These are phyloP conservation scores for Phrynocephalus versicolor DNA, from an alignment of 2,113 vertebrate genomes.

Conservation along the genomic window DNA sequence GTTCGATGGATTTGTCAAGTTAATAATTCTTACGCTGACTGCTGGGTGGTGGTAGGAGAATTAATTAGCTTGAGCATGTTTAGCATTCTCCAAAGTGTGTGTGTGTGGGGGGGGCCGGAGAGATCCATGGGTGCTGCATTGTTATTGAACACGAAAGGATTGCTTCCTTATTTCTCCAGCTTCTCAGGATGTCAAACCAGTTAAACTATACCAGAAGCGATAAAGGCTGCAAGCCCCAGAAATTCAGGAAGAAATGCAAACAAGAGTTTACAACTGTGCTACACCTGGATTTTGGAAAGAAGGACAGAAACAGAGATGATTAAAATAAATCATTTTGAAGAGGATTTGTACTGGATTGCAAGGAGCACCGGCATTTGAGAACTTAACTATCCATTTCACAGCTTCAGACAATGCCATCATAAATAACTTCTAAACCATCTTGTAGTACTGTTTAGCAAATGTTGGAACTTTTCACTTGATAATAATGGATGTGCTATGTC, in stretches of 20 bases:
- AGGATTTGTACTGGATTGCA: not conserved
- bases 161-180: not conserved
- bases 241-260: not conserved
- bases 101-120: too few relatives aligned
- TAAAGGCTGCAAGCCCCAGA: not conserved
- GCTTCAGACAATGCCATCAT: constrained; percentile 2
- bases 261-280: not conserved
- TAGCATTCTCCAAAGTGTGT: not conserved
- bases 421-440: not conserved
- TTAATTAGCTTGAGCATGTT: not conserved
- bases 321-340: not conserved
- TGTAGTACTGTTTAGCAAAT: not conserved
- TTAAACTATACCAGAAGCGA: not conserved
- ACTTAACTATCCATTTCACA: not conserved
- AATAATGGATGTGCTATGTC: too few relatives aligned
- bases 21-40: constrained; percentile 2
- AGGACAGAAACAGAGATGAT: too few relatives aligned
- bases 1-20: not conserved
- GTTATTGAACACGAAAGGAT: not conserved
- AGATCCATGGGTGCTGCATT: not conserved
- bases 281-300: not conserved
- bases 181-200: not conserved
- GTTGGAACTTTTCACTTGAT: too few relatives aligned
- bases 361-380: not conserved
- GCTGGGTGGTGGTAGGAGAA: not conserved